Evolutionary conservation across 2,888 invertebrate genomes (phyloP).

Genomic region (Ischnus inquisitorius): DNA sequence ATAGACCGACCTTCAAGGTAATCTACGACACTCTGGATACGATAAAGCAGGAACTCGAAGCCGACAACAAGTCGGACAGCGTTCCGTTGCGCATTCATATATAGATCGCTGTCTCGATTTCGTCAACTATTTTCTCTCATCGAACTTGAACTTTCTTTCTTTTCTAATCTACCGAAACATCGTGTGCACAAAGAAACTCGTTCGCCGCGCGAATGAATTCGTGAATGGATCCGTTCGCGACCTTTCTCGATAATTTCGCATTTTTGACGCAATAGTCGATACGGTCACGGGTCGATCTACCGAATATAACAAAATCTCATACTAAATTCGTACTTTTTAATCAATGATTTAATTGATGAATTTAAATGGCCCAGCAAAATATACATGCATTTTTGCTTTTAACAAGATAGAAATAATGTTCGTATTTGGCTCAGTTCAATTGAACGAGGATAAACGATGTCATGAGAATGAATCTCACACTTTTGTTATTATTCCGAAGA

Average conservation of each 20-base stretch:
- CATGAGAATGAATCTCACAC: slow-evolving; percentile 11
- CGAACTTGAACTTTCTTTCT: background rate
- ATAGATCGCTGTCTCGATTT: slow-evolving; percentile 70
- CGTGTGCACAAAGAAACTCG: slow-evolving; percentile 1
- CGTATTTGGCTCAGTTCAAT: background rate
- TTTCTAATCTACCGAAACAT: slow-evolving; percentile 7
- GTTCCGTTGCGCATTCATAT: slow-evolving; percentile 82
- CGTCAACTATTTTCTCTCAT: slow-evolving; percentile 24
- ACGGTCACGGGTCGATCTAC: background rate
- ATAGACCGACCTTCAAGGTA: slow-evolving; percentile 94
- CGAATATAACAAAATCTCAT: background rate
- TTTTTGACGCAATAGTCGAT: background rate
- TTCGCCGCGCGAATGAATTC: background rate
- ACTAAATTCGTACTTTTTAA: no score
- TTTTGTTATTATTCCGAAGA: slow-evolving; percentile 1
- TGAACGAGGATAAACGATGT: background rate
- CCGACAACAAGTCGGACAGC: slow-evolving; percentile 81
- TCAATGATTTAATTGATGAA: no score
- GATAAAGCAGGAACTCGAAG: slow-evolving; percentile 86
- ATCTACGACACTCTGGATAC: slow-evolving; percentile 93
- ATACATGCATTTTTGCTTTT: no score
- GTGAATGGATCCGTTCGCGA: slow-evolving; percentile 13
- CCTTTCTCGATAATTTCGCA: slow-evolving; percentile 2
- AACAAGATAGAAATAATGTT: background rate
- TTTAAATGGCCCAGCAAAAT: no score